phyloP scores from a whole-genome alignment of 2,113 vertebrate genomes.

The Clinocottus analis region DNA sequence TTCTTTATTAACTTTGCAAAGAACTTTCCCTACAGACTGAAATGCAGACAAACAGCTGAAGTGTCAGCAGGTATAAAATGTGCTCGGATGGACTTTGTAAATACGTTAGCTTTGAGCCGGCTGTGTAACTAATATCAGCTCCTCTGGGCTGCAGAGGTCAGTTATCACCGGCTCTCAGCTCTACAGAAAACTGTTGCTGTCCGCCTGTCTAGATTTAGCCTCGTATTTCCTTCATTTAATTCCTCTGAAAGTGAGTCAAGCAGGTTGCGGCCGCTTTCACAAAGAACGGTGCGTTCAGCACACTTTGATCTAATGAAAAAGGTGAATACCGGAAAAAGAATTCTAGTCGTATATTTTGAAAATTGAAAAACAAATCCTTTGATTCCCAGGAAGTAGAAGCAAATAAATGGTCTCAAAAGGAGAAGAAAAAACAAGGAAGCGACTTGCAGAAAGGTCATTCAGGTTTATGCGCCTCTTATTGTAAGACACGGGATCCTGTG shows the following conservation, averaged over 20 bases:
- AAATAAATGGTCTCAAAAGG: slow-evolving; percentile 30
- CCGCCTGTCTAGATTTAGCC: background rate
- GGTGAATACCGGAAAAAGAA: slow-evolving; percentile 34
- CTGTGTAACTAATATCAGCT: slow-evolving; percentile 62
- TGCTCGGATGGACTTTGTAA: slow-evolving; percentile 74
- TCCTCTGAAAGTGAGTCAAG: slow-evolving; percentile 12
- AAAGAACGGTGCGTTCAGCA: background rate
- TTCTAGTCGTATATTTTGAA: slow-evolving; percentile 29
- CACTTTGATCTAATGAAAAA: slow-evolving; percentile 52
- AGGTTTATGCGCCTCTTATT: slow-evolving; percentile 30
- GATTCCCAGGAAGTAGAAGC: slow-evolving; percentile 23
- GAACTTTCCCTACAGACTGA: slow-evolving; percentile 64
- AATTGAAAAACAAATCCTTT: slow-evolving; percentile 36
- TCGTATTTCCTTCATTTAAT: background rate
- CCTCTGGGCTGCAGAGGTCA: slow-evolving; percentile 47
- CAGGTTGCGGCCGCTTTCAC: background rate
- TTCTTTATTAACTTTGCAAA: slow-evolving; percentile 78
- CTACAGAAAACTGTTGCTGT: slow-evolving; percentile 40
- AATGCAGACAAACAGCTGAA: slow-evolving; percentile 69
- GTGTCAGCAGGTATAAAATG: slow-evolving; percentile 78
- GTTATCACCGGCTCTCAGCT: slow-evolving; percentile 55
- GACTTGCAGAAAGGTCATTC: slow-evolving; percentile 18
- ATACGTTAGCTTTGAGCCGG: slow-evolving; percentile 62
- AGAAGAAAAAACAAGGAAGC: slow-evolving; percentile 27
- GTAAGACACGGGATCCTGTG: slow-evolving; percentile 21